These are phyloP conservation scores for Papilio helenus DNA, from an alignment of 1,140 invertebrate genomes.

Conservation along the genomic window DNA sequence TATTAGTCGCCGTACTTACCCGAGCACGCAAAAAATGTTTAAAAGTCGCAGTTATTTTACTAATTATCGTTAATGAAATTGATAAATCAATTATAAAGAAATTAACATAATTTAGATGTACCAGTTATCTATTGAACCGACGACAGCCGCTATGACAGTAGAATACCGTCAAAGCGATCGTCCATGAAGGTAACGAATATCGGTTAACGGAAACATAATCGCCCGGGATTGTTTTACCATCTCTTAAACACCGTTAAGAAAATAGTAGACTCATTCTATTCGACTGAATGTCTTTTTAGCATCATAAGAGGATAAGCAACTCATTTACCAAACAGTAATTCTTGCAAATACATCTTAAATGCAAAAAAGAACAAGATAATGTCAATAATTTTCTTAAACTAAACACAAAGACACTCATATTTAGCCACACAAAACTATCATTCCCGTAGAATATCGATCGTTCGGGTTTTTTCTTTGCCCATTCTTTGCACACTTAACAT, in stretches of 20 bases:
- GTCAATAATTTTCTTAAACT: too few relatives aligned
- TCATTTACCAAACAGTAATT: too few relatives aligned
- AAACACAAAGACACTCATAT: neutral
- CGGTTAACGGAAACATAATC: conserved; percentile 18
- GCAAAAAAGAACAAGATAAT: neutral
- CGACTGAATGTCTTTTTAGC: too few relatives aligned
- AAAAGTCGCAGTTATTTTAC: neutral
- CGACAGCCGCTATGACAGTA: neutral
- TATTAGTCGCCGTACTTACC: neutral
- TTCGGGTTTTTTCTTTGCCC: neutral
- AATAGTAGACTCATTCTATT: neutral
- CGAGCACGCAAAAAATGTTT: neutral
- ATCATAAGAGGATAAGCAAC: too few relatives aligned
- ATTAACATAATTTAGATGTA: conserved; percentile 24
- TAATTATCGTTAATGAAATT: neutral
- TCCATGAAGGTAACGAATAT: conserved; percentile 17
- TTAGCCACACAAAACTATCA: neutral
- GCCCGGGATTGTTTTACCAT: neutral
- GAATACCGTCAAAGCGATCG: conserved; percentile 29
- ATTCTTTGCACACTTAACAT: neutral
- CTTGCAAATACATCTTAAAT: too few relatives aligned
- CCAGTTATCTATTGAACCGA: conserved; percentile 1
- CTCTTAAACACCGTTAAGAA: neutral
- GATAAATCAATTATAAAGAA: neutral
- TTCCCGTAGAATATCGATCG: neutral